Evolutionary conservation across 2,888 invertebrate species (phyloP), one percentile per base, ranked within the genome.

Genomic region (Flabesymbios commensalis): DNA sequence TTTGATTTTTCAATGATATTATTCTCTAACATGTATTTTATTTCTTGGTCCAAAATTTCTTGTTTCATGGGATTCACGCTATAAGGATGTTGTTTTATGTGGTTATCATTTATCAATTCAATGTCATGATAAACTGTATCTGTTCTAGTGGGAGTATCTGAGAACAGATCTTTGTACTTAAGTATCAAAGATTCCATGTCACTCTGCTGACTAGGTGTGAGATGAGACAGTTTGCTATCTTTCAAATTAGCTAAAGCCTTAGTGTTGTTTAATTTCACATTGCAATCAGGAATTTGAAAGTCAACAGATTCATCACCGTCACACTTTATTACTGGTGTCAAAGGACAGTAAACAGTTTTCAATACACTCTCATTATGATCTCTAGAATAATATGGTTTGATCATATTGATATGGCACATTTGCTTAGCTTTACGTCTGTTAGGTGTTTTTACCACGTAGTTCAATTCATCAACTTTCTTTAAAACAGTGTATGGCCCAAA

Each of bases 21-120:
- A 10, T n/a, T 10, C 10, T 22, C 7, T 24, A 45, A 24, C 45
- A 45, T 45, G 7, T 45, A 14, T 7, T 45, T 24, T 7, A 45
- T 10, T 22, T 45, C 49, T 39, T 64, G 36, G 3, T 51, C 31
- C 24, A 71, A n/a, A 3, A 19, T 7, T 7, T 52, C 52, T 3
- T 2, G 4, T 43, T 65, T 69, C 4, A 39, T 10, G 7, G 32
- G 53, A 36, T 28, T 55, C 4, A 43, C 29, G 5, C 55, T 42
- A 22, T 55, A 43, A 5, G 55, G 42, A 55, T 55, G 43, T n/a
- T n/a, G n/a, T 31, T 49, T 49, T 7, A 49, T 31, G 7, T 28
- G 31, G 14, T 7, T 7, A 31, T 7, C 49, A 7, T 49, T 32
- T 7, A 7, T 32, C 28, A 49, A 28, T 29, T 49, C 49, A 14